Base-by-base conservation (phyloP, 92 coral and sea anemone species). In the Desmophyllum pertusum region DNA sequence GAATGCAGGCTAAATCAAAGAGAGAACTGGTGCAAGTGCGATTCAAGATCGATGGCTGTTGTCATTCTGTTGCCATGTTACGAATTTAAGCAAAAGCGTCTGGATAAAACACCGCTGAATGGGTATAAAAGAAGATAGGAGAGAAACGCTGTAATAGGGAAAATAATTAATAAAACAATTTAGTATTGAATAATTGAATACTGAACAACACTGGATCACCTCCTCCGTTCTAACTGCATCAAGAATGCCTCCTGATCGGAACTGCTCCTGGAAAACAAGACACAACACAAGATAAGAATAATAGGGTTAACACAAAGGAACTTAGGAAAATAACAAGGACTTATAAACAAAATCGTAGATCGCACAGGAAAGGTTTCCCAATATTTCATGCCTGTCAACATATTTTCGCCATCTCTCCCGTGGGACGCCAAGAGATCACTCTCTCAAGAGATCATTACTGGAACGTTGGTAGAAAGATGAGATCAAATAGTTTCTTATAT, bases 181-280 rank as follows among this genome's bases (percentile, higher is more conserved):
- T n/a, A 25, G 27, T 25, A n/a, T 2, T n/a, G n/a, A n/a, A 6
- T 3, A 23, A 6, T 37, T 35, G 4, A 67, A 35, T 38, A 6
- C 40, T 36, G 27, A 67, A 37, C 21, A 67, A 35, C 11, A 6
- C 25, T 18, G 15, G 73, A 36, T 52, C 41, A 94, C 98, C 87
- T 84, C 96, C 45, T 96, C 93, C 2, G 91, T 88, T 59, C 98
- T 91, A 29, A 88, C 95, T 30, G 85, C 98, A 43, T 83, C 88
- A 21, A 91, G 81, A 31, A 94, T 89, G 42, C 95, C 92, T 65
- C 91, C 94, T n/a, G 87, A 52, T 13, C 61, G 27, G 42, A 94
- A 84, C 83, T 89, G 84, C 46, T 87, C 93, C 98, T 94, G 46
- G 9, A 78, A 55, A 52, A 53, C 70, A 73, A 40, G 62, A 73